Conservation (phyloP, 2,797 vertebrate genomes). For the Sebastolobus altivelis region DNA sequence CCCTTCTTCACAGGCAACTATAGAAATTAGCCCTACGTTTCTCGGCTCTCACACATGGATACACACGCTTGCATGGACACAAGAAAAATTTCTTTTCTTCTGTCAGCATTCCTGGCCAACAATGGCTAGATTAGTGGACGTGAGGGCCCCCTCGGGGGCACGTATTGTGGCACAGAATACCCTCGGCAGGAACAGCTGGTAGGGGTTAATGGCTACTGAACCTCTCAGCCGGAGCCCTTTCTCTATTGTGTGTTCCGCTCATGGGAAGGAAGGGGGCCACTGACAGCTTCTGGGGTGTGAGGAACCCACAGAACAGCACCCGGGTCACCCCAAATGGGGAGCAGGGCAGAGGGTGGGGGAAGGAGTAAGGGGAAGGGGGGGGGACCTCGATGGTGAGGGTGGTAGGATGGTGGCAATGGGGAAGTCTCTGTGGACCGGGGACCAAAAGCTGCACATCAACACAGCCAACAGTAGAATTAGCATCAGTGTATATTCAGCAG, state of each 20-base stretch:
- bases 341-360: conserved; percentile 81
- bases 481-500: conserved; percentile 80
- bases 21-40: conserved; percentile 99
- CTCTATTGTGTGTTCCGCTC: conserved; percentile 99
- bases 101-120: conserved; percentile 99
- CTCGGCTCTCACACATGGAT: conserved; percentile 99
- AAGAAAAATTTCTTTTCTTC: conserved; percentile 99
- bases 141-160: conserved; percentile 99
- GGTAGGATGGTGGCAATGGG: conserved; percentile 74
- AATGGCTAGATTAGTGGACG: conserved; percentile 99
- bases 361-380: conserved; percentile 47
- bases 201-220: conserved; percentile 99
- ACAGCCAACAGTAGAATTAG: conserved; percentile 77
- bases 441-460: conserved; percentile 74
- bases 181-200: conserved; percentile 99
- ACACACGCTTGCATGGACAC: conserved; percentile 99
- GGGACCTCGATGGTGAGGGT: conserved; percentile 69
- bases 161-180: conserved; percentile 99
- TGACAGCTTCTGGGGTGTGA: conserved; percentile 98
- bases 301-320: conserved; percentile 94
- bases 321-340: conserved; percentile 90
- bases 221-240: conserved; percentile 99
- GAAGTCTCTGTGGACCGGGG: conserved; percentile 68
- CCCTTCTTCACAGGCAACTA: conserved; percentile 97
- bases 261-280: conserved; percentile 99